Evolutionary conservation across 2,888 invertebrate species (phyloP).

Genomic region (Tachina grossa): DNA sequence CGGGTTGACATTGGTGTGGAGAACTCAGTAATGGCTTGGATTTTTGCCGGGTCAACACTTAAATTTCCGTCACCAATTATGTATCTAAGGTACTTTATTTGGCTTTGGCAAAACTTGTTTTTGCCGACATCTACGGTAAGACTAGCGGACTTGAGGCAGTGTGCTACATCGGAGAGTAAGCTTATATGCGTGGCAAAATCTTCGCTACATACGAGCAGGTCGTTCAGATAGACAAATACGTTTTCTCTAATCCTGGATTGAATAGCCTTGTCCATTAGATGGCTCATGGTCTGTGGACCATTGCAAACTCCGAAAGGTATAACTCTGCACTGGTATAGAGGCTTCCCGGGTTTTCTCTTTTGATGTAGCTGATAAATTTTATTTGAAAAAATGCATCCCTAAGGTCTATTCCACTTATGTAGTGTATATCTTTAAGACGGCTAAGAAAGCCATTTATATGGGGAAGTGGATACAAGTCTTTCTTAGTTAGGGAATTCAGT

Average conservation of each 20-base stretch:
- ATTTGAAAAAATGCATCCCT: too few species aligned
- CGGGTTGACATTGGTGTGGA: constrained; percentile 33
- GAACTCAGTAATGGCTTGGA: constrained; percentile 38
- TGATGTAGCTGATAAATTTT: too few species aligned
- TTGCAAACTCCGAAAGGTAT: too few species aligned
- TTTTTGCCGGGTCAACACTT: constrained; percentile 24
- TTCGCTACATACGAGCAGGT: constrained; percentile 16
- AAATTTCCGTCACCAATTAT: constrained; percentile 42
- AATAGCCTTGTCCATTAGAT: too few species aligned
- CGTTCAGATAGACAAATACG: constrained; percentile 33
- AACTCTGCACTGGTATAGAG: too few species aligned
- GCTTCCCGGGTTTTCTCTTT: too few species aligned
- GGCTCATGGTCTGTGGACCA: too few species aligned
- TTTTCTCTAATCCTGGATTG: neutral
- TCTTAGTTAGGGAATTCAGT: constrained; percentile 54
- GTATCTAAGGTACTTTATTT: constrained; percentile 54
- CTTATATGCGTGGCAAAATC: constrained; percentile 27
- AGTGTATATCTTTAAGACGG: too few species aligned
- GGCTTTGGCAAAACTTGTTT: neutral
- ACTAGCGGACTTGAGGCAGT: neutral
- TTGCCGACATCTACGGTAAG: constrained; percentile 60
- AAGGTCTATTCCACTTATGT: too few species aligned
- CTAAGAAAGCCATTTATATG: neutral
- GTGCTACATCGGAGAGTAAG: neutral
- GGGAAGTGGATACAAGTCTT: constrained; percentile 62